Base-by-base conservation (phyloP, 2,797 vertebrate species). In the Gorsachius magnificus region DNA sequence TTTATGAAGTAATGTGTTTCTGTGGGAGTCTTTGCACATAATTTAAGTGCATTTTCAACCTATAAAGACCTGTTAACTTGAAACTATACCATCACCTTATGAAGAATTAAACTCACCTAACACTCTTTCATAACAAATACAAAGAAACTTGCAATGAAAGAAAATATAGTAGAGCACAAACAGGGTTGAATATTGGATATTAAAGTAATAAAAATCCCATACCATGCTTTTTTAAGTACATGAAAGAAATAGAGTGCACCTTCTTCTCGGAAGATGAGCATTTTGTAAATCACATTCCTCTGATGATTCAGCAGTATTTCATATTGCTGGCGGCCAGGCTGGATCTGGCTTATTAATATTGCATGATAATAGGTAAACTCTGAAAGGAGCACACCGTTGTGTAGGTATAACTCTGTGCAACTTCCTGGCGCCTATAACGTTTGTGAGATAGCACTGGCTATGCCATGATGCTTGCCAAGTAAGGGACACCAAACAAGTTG, bases 231-330 rank as follows among this genome's bases (percentile, higher is more conserved):
- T 84, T 84, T 25, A 74, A 79, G 69, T 83, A 85, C 83, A 77
- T 57, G 64, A 93, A 92, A 96, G 87, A 85, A 95, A 91, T 71
- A 41, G 48, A 81, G 12, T 14, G 5, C 26, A n/a, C 43, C 43
- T 95, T 90, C 71, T 93, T 84, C 58, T 89, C 15, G 0, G 66
- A 87, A 97, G 84, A 82, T 0, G 2, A 93, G 57, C 0, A 0
- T 74, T 97, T 90, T 90, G 41, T 93, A 96, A 97, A 90, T 94
- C 91, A 83, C n/a, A 56, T 82, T 94, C 58, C 77, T 89, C 56
- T 58, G 82, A 76, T 2, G 50, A 87, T 60, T 60, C 17, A 94
- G 69, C 57, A 94, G 58, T 89, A 93, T 90, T 95, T 95, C 80
- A 83, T 15, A 2, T 48, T 5, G 20, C 74, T 76, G 53, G 86